A percentile compares a stretch with the other conserved stretches of the same genome.
These are phyloP conservation scores for Aptenodytes forsteri DNA, from an alignment of 2,113 vertebrate species.

Conservation along the genomic window DNA sequence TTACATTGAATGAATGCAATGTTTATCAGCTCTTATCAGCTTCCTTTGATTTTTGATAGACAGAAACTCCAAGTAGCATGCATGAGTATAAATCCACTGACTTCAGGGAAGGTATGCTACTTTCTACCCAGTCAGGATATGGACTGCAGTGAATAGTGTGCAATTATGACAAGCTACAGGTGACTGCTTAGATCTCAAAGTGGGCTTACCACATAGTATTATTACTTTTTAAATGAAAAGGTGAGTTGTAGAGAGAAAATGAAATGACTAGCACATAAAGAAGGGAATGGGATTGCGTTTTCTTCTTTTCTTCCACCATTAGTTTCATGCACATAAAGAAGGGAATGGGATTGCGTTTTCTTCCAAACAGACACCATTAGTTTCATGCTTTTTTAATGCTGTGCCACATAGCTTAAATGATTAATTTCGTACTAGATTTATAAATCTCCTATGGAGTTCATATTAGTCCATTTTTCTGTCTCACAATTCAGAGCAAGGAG, in stretches of 20 bases:
- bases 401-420: neutral
- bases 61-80: neutral
- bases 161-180: neutral
- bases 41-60: neutral
- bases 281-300: neutral
- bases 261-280: neutral
- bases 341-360: neutral
- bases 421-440: neutral
- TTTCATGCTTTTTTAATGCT: neutral
- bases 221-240: neutral
- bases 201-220: neutral
- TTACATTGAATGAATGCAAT: neutral
- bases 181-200: neutral
- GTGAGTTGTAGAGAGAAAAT: neutral
- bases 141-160: neutral
- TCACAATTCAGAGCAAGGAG: neutral
- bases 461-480: neutral
- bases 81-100: neutral
- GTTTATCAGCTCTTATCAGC: neutral
- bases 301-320: neutral
- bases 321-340: neutral
- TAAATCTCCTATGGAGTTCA: neutral
- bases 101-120: neutral
- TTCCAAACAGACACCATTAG: neutral
- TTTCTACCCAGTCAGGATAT: neutral